Evolutionary conservation across 2,113 vertebrate species (phyloP).

Genomic region (Hucho hucho): DNA sequence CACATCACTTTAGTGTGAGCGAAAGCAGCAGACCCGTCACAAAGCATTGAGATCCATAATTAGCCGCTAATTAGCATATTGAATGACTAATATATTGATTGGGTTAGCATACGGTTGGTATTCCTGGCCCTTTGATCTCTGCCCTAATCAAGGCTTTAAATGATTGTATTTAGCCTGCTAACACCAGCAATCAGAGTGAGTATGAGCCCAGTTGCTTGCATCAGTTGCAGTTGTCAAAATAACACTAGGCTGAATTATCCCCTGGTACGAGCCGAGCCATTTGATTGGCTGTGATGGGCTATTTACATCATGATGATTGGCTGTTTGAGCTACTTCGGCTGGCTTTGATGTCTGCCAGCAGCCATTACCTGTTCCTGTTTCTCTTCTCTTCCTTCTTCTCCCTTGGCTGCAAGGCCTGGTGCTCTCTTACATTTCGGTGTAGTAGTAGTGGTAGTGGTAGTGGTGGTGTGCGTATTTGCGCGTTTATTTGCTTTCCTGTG

Average conservation of each 20-base stretch:
- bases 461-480: neutral
- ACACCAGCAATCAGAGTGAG: conserved; percentile 7
- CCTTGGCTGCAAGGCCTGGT: too few species aligned
- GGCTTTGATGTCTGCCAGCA: too few species aligned
- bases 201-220: conserved; percentile 22
- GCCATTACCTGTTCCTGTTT: too few species aligned
- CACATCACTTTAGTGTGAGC: neutral
- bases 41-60: neutral
- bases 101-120: neutral
- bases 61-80: too few species aligned
- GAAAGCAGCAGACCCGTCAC: neutral
- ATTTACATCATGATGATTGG: conserved; percentile 44
- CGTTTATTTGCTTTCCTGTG: neutral
- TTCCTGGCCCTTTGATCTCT: conserved; percentile 32
- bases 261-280: conserved; percentile 20
- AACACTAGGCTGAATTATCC: conserved; percentile 19
- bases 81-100: neutral
- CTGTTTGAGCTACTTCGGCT: neutral
- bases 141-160: conserved; percentile 13
- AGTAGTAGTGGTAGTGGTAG: too few species aligned
- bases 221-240: conserved; percentile 48
- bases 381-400: too few species aligned
- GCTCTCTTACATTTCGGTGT: too few species aligned
- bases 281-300: conserved; percentile 30
- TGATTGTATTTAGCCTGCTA: conserved; percentile 28